phyloP scores from a whole-genome alignment of 2,797 vertebrate genomes.

The Eremophila alpestris region DNA sequence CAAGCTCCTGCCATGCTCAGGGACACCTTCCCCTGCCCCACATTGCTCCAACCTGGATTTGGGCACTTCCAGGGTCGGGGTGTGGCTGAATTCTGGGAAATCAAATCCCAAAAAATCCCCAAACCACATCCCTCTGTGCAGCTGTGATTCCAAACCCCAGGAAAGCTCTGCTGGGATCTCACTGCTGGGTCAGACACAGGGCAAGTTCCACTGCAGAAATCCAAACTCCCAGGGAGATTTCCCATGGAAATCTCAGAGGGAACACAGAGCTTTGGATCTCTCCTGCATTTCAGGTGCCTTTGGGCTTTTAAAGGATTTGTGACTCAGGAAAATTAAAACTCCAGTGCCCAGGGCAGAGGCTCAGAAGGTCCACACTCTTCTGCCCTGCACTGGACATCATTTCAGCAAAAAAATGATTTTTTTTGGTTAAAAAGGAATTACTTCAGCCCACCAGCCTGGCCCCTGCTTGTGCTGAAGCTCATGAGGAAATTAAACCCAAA shows the following conservation, averaged over 20 bases:
- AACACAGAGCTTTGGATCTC: not conserved
- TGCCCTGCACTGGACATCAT: not conserved
- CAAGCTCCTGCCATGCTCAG: not conserved
- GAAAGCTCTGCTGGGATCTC: not conserved
- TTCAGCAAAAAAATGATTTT: not conserved
- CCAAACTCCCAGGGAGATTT: not conserved
- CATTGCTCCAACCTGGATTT: rapidly evolving
- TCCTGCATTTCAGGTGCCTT: not conserved
- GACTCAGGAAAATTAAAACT: not conserved
- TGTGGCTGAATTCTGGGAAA: not conserved
- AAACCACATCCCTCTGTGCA: not conserved
- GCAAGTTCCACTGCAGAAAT: not conserved
- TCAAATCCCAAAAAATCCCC: not conserved
- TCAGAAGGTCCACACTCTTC: not conserved
- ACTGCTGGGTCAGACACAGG: not conserved
- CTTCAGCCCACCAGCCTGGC: rapidly evolving
- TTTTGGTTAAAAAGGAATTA: not conserved
- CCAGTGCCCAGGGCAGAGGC: not conserved
- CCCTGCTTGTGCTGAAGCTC: rapidly evolving
- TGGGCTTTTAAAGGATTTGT: too few relatives aligned
- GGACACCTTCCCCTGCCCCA: not conserved
- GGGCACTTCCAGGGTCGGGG: not conserved
- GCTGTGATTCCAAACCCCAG: not conserved
- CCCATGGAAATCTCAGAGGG: not conserved
- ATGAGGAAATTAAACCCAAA: not conserved